phyloP scores from a whole-genome alignment of 2,113 vertebrate species.

The Microcebus lehilahytsara region DNA sequence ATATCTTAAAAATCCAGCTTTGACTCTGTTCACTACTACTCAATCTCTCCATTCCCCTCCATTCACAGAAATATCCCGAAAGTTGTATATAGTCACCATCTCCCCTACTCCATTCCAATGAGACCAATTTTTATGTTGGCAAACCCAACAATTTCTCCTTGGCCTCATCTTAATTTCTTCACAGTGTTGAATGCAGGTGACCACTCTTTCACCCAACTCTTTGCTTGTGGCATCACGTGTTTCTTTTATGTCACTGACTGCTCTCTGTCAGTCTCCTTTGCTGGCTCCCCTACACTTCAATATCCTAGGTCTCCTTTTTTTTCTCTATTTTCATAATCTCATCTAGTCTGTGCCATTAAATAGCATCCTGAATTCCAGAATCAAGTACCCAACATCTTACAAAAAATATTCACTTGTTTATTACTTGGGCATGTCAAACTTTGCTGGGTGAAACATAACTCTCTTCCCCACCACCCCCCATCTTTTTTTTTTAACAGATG shows the following conservation, averaged over 20 bases:
- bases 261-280: not conserved
- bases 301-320: not conserved
- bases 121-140: not conserved
- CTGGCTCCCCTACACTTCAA: not conserved
- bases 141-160: not conserved
- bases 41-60: not conserved
- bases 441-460: not conserved
- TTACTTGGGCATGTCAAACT: not conserved
- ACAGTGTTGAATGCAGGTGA: not conserved
- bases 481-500: not conserved
- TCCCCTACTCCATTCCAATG: not conserved
- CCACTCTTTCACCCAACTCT: not conserved
- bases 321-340: not conserved
- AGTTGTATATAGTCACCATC: not conserved
- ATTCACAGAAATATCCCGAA: slow-evolving; percentile 10
- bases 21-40: not conserved
- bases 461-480: not conserved
- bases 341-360: not conserved
- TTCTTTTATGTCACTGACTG: not conserved
- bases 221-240: too few relatives aligned
- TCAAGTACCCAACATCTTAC: not conserved
- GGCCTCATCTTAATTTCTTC: not conserved
- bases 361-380: not conserved
- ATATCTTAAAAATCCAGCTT: not conserved
- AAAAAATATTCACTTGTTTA: not conserved